A percentile compares a stretch with the other conserved stretches of the same genome.
phyloP scores from a whole-genome alignment of 1,140 invertebrate genomes.

The Drosophila pandora region DNA sequence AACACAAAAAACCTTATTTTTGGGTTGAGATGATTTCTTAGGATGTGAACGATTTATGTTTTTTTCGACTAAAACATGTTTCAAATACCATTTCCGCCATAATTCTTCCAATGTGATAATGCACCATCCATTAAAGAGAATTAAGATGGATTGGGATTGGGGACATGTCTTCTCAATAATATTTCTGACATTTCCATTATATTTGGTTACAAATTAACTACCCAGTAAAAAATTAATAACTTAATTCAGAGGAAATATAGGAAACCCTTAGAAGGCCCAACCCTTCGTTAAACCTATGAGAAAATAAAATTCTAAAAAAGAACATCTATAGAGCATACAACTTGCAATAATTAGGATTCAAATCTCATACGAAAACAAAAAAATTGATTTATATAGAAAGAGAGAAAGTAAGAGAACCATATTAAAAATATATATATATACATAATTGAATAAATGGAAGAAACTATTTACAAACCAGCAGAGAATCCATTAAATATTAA shows the following conservation, averaged over 20 bases:
- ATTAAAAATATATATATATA: conserved; percentile 32
- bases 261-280: conserved; percentile 25
- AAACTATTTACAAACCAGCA: conserved; percentile 62
- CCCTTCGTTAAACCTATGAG: conserved; percentile 45
- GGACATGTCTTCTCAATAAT: background rate
- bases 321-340: conserved; percentile 58
- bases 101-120: conserved; percentile 1
- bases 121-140: conserved; percentile 1
- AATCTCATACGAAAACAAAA: conserved; percentile 22
- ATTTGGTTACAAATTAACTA: background rate
- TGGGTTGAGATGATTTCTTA: background rate
- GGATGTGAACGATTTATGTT: background rate
- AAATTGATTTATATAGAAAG: conserved; percentile 32
- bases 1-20: background rate
- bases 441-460: conserved; percentile 48
- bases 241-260: conserved; percentile 14
- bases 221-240: background rate
- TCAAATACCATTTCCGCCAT: background rate
- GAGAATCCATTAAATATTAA: conserved; percentile 41
- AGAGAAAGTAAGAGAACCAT: conserved; percentile 42
- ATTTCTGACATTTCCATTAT: conserved; percentile 3
- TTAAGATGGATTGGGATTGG: background rate
- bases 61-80: background rate
- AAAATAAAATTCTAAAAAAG: conserved; percentile 38
- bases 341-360: conserved; percentile 57